phyloP scores from a whole-genome alignment of 2,113 vertebrate genomes.

The Tamias sibiricus region DNA sequence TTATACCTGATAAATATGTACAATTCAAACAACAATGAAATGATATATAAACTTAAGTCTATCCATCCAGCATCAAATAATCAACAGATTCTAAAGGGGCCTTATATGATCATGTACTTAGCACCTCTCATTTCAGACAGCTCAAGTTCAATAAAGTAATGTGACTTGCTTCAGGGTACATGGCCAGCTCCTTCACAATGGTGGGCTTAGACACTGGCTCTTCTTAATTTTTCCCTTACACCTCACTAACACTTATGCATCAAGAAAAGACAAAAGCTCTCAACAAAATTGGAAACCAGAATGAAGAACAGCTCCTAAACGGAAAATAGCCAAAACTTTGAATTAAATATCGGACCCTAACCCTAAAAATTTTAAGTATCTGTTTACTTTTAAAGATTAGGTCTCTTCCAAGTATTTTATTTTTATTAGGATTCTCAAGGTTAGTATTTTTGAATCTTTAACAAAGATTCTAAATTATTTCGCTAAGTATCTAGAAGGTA shows the following conservation, averaged over 20 bases:
- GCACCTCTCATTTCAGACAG: not conserved
- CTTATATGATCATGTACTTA: not conserved
- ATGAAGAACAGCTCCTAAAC: conserved; percentile 24
- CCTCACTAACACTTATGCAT: not conserved
- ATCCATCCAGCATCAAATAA: not conserved
- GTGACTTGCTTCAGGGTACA: not conserved
- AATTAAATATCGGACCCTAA: conserved; percentile 23
- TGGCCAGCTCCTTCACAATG: not conserved
- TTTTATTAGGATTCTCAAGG: not conserved
- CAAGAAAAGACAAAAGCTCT: conserved; percentile 1
- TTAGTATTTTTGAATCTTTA: not conserved
- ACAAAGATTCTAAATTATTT: not conserved
- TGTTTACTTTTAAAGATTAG: not conserved
- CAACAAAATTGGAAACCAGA: conserved; percentile 37
- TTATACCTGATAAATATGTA: not conserved
- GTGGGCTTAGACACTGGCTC: not conserved
- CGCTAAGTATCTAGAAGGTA: not conserved
- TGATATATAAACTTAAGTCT: not conserved
- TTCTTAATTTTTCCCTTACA: not conserved
- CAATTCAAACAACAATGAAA: not conserved
- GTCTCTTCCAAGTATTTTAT: not conserved
- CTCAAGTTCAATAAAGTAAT: not conserved
- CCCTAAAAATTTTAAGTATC: conserved; percentile 30
- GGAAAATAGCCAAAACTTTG: conserved; percentile 27
- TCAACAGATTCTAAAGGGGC: not conserved